phyloP scores from a whole-genome alignment of 2,113 vertebrate genomes.

The Xenopus borealis region DNA sequence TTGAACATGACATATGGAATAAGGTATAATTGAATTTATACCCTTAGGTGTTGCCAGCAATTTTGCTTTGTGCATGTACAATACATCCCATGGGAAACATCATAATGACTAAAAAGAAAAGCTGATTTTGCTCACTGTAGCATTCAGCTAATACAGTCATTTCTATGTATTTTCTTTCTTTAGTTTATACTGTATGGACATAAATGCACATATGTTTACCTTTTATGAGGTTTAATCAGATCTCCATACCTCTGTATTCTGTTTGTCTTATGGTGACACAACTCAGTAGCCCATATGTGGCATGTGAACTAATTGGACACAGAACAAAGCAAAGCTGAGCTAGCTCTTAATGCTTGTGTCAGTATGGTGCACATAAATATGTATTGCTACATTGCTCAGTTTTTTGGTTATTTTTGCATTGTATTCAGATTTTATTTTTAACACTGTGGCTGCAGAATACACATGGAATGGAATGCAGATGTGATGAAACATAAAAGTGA shows the following conservation, averaged over 20 bases:
- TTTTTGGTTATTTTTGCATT: too few relatives aligned
- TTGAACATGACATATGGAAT: constrained; percentile 41
- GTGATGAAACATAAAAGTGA: too few relatives aligned
- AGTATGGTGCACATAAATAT: too few relatives aligned
- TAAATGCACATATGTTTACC: constrained; percentile 15
- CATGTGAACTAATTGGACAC: background rate
- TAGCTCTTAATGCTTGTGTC: background rate
- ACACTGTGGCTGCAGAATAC: too few relatives aligned
- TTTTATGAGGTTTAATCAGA: constrained; percentile 7
- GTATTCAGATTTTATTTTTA: too few relatives aligned
- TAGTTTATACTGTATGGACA: constrained; percentile 18
- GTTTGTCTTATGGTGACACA: background rate
- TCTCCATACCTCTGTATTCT: background rate
- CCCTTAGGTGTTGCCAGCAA: constrained; percentile 43
- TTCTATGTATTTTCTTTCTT: constrained; percentile 10
- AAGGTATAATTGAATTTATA: constrained; percentile 45
- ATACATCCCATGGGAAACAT: constrained; percentile 30
- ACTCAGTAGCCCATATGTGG: constrained; percentile 19
- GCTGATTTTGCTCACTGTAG: constrained; percentile 23
- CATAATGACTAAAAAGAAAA: constrained; percentile 30
- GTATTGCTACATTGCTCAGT: too few relatives aligned
- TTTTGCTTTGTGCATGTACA: constrained; percentile 30
- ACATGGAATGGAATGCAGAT: too few relatives aligned
- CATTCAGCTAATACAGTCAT: constrained; percentile 9
- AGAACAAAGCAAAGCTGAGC: background rate